Base-by-base conservation (phyloP, 2,888 invertebrate species). In the Ormia ochracea region DNA sequence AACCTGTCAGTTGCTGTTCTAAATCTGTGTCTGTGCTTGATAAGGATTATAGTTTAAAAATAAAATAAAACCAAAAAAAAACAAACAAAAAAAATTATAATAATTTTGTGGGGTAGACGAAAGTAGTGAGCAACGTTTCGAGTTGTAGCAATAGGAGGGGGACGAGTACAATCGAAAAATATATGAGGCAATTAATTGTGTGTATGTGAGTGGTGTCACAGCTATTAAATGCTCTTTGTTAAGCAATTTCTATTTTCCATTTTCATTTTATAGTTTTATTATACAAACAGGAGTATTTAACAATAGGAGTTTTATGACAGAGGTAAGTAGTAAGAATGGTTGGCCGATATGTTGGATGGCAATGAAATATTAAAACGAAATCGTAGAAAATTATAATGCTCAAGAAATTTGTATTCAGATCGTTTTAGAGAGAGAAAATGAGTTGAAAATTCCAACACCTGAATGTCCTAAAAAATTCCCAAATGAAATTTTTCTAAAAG, bases 171-270 rank as follows among this genome's bases (percentile, higher is more conserved):
- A 78, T 72, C 72, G 52, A 59, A 78, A 78, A 78, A 59, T 78
- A 66, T 78, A 78, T 72, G 66, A 78, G 72, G 65, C 77, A 72
- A 78, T 78, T 78, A 72, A 78, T 72, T 65, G 65, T 69, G n/a
- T n/a, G 48, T 45, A 69, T 69, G 63, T 56, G 63, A 74, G 43
- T 74, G 73, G 65, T 74, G 73, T 65, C 73, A 74, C 73, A 58
- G 56, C 65, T 74, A 74, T 65, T 65, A 74, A 38, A 72, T 74
- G 56, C 23, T 70, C 38, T 56, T 59, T 75, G 41, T 68, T 31
- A 41, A 59, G 59, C 28, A 66, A 43, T 66, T 48, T 33, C 19
- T 66, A 50, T 65, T 48, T 48, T 50, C 38, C 26, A 28, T 58
- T 65, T 33, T 48, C 14, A 56, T 54, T 28, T 69, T 28, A 36